phyloP scores from a whole-genome alignment of 2,888 invertebrate genomes.

The Coenonympha arcania region DNA sequence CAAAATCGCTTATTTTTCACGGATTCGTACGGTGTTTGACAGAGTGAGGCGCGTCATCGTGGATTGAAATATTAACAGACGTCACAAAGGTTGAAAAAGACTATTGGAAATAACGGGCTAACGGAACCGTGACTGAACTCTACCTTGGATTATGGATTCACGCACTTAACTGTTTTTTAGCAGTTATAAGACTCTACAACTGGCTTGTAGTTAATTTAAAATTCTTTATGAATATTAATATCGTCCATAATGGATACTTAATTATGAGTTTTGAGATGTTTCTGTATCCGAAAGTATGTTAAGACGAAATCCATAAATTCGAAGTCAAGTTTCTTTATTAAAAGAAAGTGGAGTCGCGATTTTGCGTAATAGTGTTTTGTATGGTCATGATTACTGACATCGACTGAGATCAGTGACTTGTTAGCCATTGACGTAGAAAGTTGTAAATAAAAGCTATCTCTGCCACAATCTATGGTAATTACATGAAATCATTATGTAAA shows the following conservation, averaged over 20 bases:
- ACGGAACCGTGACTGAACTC: too few relatives aligned
- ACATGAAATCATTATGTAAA: not conserved
- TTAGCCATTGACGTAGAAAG: conserved; percentile 11
- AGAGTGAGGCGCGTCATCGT: too few relatives aligned
- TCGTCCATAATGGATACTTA: conserved; percentile 9
- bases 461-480: not conserved
- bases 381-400: conserved; percentile 10
- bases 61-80: too few relatives aligned
- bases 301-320: conserved; percentile 10
- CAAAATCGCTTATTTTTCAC: too few relatives aligned
- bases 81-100: too few relatives aligned
- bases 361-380: conserved; percentile 11
- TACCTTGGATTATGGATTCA: too few relatives aligned
- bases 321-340: conserved; percentile 12
- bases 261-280: conserved; percentile 5
- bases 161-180: too few relatives aligned
- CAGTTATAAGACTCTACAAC: too few relatives aligned
- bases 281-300: conserved; percentile 14
- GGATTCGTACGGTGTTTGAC: too few relatives aligned
- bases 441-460: conserved; percentile 4
- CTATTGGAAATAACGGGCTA: too few relatives aligned
- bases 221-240: conserved; percentile 19
- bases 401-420: conserved; percentile 10
- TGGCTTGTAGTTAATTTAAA: conserved; percentile 3
- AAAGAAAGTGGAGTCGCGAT: conserved; percentile 16